phyloP scores from a whole-genome alignment of 2,888 invertebrate species.

The Ichneumon xanthorius region DNA sequence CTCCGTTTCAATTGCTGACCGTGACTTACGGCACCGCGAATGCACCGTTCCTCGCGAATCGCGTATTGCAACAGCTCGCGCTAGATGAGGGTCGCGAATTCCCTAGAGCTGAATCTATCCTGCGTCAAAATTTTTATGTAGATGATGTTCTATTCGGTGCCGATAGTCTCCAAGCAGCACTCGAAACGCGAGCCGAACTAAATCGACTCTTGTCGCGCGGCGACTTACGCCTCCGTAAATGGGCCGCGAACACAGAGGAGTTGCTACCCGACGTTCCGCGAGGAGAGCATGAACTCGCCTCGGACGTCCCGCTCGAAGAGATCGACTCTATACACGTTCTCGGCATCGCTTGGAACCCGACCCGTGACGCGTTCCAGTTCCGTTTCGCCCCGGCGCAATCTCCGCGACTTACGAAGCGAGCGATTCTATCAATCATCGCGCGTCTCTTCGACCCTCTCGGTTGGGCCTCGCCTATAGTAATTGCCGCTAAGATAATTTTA shows the following conservation, averaged over 20 bases:
- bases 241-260: conserved; percentile 7
- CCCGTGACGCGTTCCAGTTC: background rate
- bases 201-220: conserved; percentile 19
- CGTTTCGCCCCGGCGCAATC: background rate
- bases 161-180: background rate
- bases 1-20: conserved; percentile 52
- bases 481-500: conserved; percentile 32
- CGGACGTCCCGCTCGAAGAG: conserved; percentile 4
- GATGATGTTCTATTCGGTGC: conserved; percentile 46
- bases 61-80: conserved; percentile 69
- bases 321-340: background rate
- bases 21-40: conserved; percentile 71
- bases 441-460: conserved; percentile 9
- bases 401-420: background rate
- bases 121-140: conserved; percentile 70
- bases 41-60: conserved; percentile 70
- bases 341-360: conserved; percentile 20
- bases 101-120: conserved; percentile 58
- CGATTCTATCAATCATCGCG: background rate
- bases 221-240: conserved; percentile 32
- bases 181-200: conserved; percentile 16
- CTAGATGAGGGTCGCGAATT: background rate
- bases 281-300: conserved; percentile 8
- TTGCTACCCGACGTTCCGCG: background rate
- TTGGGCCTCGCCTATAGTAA: conserved; percentile 31